A percentile compares a stretch with the other conserved stretches of the same genome.
Conservation (phyloP, 64 coral and sea anemone species). For the Actinia equina region DNA sequence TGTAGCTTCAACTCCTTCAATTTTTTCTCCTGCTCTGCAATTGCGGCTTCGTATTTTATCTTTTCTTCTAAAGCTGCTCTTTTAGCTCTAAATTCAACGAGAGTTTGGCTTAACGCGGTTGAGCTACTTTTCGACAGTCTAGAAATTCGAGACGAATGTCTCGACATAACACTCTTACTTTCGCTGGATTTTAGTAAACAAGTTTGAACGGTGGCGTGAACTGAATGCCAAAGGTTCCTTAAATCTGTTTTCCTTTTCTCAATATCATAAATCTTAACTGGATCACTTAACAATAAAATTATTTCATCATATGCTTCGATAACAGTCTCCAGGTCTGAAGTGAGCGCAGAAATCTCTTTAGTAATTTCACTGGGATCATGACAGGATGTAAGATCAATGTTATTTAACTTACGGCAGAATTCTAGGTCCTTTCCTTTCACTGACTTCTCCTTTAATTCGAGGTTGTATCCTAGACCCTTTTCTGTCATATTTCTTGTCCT, state of each 20-base stretch:
- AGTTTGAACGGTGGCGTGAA: background rate
- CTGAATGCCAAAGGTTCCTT: background rate
- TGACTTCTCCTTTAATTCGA: background rate
- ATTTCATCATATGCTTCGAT: too few relatives aligned
- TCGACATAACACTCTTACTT: background rate
- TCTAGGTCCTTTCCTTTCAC: too few relatives aligned
- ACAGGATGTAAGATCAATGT: too few relatives aligned
- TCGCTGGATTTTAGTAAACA: background rate
- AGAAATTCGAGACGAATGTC: background rate
- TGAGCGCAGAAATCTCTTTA: too few relatives aligned
- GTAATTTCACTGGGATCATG: too few relatives aligned
- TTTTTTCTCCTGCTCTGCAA: conserved; percentile 71
- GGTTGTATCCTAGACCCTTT: background rate
- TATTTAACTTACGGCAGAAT: too few relatives aligned
- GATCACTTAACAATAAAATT: too few relatives aligned
- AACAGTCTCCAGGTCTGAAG: too few relatives aligned
- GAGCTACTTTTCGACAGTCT: background rate
- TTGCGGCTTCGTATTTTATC: conserved; percentile 35
- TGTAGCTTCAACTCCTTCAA: conserved; percentile 44
- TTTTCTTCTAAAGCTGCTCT: background rate
- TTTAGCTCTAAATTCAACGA: background rate
- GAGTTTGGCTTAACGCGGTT: background rate
- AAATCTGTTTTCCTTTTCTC: background rate
- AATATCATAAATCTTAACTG: background rate
- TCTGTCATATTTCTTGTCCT: background rate